A percentile compares a stretch with the other conserved stretches of the same genome.
Evolutionary conservation across 1,140 invertebrate genomes (phyloP).

Genomic region (Brachionus plicatilis): DNA sequence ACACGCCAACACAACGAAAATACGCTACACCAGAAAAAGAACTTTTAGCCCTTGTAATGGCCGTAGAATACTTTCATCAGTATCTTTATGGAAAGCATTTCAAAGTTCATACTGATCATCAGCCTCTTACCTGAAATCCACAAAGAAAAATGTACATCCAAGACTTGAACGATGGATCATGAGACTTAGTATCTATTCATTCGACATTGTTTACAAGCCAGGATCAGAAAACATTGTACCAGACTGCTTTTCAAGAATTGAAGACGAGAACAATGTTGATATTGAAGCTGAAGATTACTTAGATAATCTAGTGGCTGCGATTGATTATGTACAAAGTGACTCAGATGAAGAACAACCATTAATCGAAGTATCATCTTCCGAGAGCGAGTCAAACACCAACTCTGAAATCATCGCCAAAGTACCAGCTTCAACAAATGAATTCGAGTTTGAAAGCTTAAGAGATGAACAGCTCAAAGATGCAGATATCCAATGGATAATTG

Average conservation of each 20-base stretch:
- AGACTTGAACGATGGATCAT: neutral
- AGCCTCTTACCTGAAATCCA: conserved; percentile 52
- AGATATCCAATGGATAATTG: neutral
- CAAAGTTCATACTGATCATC: conserved; percentile 57
- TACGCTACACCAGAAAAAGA: conserved; percentile 52
- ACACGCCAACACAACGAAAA: neutral
- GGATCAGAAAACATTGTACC: neutral
- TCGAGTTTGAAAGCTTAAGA: neutral
- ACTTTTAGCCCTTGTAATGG: conserved; percentile 52
- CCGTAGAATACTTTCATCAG: conserved; percentile 51
- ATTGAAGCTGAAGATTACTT: neutral
- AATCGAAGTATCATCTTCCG: too few species aligned
- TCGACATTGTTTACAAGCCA: neutral
- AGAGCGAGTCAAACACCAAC: neutral
- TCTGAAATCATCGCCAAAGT: too few species aligned
- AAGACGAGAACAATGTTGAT: neutral
- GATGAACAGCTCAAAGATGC: too few species aligned
- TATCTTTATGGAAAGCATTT: conserved; percentile 55
- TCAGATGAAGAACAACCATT: neutral
- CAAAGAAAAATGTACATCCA: conserved; percentile 38
- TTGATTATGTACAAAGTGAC: neutral
- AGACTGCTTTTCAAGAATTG: neutral
- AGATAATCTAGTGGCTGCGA: neutral
- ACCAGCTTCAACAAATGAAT: too few species aligned
- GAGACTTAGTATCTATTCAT: neutral